Conservation (phyloP, 2,113 vertebrate genomes). For the Elephas maximus region DNA sequence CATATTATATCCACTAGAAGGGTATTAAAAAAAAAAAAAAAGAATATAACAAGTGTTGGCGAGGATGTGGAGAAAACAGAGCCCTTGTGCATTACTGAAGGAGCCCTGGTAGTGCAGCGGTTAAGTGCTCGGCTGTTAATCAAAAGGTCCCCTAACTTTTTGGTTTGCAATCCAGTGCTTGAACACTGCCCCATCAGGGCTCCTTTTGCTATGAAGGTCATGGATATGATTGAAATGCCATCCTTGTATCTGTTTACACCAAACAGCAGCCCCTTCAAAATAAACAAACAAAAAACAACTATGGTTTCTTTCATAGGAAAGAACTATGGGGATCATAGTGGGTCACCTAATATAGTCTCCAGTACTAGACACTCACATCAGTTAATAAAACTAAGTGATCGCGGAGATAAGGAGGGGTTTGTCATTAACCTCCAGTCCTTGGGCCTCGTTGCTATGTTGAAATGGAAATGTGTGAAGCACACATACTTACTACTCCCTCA, state of each 20-base stretch:
- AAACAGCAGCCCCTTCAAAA: not conserved
- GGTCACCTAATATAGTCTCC: not conserved
- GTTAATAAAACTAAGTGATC: not conserved
- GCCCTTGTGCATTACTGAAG: no score
- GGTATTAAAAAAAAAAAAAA: no score
- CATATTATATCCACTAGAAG: no score
- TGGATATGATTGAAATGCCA: not conserved
- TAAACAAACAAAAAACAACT: not conserved
- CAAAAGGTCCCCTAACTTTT: no score
- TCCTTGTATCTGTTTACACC: not conserved
- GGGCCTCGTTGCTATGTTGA: not conserved
- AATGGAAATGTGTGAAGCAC: not conserved
- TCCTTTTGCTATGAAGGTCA: not conserved
- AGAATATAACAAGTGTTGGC: no score
- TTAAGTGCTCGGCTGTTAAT: no score
- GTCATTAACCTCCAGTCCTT: not conserved
- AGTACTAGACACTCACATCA: not conserved
- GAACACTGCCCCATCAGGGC: no score
- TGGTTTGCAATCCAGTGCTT: no score
- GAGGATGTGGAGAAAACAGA: no score
- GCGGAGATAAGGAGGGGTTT: no score
- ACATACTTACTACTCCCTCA: not conserved
- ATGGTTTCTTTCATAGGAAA: not conserved
- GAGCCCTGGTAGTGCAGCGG: no score
- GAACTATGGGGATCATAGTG: not conserved